Evolutionary conservation across 2,113 vertebrate species (phyloP).

Genomic region (Gymnarchus niloticus): DNA sequence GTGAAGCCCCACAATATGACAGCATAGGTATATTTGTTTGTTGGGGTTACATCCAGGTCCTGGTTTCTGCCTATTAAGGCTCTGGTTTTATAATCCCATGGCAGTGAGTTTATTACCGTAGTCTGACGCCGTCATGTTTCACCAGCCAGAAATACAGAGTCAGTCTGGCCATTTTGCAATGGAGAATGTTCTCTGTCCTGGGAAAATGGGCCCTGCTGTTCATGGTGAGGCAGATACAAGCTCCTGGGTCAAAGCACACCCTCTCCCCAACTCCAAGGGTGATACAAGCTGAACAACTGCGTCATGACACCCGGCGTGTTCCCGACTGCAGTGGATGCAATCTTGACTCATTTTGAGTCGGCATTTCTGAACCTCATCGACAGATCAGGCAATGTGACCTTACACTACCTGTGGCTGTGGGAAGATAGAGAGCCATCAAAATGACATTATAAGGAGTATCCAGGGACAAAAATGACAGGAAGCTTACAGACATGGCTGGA

Average conservation of each 20-base stretch:
- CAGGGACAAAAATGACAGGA: not conserved
- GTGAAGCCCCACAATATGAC: not conserved
- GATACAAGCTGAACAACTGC: too few relatives aligned
- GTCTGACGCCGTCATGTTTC: not conserved
- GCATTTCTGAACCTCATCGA: not conserved
- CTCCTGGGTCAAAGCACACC: not conserved
- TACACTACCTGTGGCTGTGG: not conserved
- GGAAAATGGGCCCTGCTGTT: not conserved
- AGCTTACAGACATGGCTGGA: too few relatives aligned
- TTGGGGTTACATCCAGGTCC: not conserved
- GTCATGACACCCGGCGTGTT: not conserved
- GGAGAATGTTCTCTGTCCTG: too few relatives aligned
- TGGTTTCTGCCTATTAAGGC: not conserved
- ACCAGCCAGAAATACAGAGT: not conserved
- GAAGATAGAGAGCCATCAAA: not conserved
- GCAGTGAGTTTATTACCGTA: not conserved
- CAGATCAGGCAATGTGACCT: not conserved
- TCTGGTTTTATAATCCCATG: not conserved
- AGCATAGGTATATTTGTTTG: not conserved
- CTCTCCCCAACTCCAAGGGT: too few relatives aligned
- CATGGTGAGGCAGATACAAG: not conserved
- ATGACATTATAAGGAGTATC: not conserved
- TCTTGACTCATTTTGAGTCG: not conserved
- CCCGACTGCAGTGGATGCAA: not conserved
- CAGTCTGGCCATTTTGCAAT: not conserved